Evolutionary conservation across 1,140 invertebrate genomes (phyloP).

Genomic region (Diplogasteroides magnus): DNA sequence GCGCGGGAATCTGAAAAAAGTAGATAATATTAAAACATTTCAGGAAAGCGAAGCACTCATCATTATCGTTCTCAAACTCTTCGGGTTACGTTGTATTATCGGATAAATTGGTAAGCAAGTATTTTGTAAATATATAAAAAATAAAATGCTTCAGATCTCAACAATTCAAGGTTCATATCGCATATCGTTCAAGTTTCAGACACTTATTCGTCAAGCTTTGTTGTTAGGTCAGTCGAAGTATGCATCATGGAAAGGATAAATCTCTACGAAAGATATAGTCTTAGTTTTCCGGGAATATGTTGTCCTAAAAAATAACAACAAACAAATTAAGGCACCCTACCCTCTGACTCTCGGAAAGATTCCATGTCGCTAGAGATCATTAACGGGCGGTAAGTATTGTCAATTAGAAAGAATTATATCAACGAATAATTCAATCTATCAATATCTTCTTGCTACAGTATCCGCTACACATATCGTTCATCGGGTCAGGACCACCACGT

Average conservation of each 20-base stretch:
- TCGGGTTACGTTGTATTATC: slow-evolving; percentile 23
- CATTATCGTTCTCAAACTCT: slow-evolving; percentile 28
- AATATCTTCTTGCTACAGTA: not conserved
- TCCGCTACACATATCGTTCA: slow-evolving; percentile 11
- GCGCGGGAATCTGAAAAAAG: no score
- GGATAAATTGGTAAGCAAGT: slow-evolving; percentile 7
- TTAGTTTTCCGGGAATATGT: no score
- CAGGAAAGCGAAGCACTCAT: slow-evolving; percentile 23
- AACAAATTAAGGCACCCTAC: no score
- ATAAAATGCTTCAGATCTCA: slow-evolving; percentile 13
- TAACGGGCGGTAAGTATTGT: slow-evolving; percentile 21
- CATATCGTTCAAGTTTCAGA: slow-evolving; percentile 36
- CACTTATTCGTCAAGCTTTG: slow-evolving; percentile 29
- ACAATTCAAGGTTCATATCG: slow-evolving; percentile 27
- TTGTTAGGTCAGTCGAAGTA: slow-evolving; percentile 21
- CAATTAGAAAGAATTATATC: not conserved
- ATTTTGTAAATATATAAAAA: no score
- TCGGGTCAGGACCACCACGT: slow-evolving; percentile 10
- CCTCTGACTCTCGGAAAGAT: slow-evolving; percentile 18
- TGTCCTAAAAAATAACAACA: no score
- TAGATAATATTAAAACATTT: no score
- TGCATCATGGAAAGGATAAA: no score
- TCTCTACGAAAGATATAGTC: no score
- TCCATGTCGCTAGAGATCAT: slow-evolving; percentile 21
- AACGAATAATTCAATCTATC: not conserved